Percentiles rank a stretch among this genome's conserved stretches.
These are phyloP conservation scores for Acyrthosiphon pisum DNA, from an alignment of 1,140 invertebrate species.

Conservation along the genomic window DNA sequence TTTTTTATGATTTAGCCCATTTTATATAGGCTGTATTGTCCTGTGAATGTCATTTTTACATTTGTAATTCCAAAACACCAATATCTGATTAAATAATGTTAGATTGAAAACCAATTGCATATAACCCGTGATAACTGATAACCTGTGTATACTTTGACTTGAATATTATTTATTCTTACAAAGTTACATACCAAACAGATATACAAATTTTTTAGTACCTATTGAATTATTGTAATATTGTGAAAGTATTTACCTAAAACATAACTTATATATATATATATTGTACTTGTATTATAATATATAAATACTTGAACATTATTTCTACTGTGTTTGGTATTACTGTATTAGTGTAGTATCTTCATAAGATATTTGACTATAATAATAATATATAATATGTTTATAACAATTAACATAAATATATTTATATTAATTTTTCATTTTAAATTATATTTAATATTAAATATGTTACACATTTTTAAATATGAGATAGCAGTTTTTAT, in stretches of 20 bases:
- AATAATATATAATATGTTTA: neutral
- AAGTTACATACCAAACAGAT: neutral
- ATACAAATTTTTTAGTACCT: neutral
- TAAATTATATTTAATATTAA: neutral
- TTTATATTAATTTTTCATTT: neutral
- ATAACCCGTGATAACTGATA: neutral
- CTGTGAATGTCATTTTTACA: neutral
- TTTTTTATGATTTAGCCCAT: neutral
- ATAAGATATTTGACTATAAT: neutral
- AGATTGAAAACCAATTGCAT: neutral
- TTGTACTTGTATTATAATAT: neutral
- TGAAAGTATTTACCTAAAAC: neutral
- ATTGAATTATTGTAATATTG: neutral
- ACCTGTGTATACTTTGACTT: neutral
- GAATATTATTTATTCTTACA: neutral
- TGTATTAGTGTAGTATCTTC: neutral
- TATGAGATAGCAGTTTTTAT: too few species aligned
- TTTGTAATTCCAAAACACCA: neutral
- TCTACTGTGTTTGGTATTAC: neutral
- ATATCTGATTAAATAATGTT: neutral
- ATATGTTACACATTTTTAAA: too few species aligned
- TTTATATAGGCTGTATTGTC: neutral
- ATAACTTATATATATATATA: neutral
- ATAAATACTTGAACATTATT: neutral
- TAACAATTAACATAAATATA: neutral